Conservation (phyloP, 2,888 invertebrate species). For the Lasius fuliginosus region DNA sequence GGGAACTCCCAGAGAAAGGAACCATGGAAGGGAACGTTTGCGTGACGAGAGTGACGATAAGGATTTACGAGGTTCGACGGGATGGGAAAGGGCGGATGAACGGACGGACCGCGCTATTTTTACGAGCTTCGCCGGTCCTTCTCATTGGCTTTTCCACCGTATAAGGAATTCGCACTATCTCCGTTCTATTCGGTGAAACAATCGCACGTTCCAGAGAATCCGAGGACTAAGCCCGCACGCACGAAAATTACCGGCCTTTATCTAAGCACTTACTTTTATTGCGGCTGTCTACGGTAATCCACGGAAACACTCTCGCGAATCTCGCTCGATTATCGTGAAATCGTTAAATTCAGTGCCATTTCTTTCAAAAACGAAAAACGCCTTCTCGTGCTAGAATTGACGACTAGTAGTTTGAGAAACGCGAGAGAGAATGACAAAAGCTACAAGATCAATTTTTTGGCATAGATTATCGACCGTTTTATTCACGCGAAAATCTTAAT, state of each 20-base stretch:
- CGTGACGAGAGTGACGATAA: conserved; percentile 79
- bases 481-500: conserved; percentile 1
- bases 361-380: not conserved
- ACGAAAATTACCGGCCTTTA: conserved; percentile 43
- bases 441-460: not conserved
- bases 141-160: conserved; percentile 61
- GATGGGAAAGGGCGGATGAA: not conserved
- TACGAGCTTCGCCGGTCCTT: conserved; percentile 57
- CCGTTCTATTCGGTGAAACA: conserved; percentile 14
- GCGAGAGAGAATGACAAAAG: not conserved
- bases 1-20: not conserved
- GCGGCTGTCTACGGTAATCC: conserved; percentile 52
- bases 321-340: conserved; percentile 62
- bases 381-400: not conserved
- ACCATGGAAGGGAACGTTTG: conserved; percentile 46
- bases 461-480: not conserved
- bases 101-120: conserved; percentile 60
- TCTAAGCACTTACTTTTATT: conserved; percentile 65
- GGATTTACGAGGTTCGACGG: conserved; percentile 75
- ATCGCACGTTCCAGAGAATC: conserved; percentile 25
- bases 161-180: conserved; percentile 67
- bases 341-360: conserved; percentile 5
- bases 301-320: conserved; percentile 64
- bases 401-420: not conserved
- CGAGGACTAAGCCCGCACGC: conserved; percentile 49